Conservation (phyloP, 2,888 invertebrate species). For the Brachyptera putata region DNA sequence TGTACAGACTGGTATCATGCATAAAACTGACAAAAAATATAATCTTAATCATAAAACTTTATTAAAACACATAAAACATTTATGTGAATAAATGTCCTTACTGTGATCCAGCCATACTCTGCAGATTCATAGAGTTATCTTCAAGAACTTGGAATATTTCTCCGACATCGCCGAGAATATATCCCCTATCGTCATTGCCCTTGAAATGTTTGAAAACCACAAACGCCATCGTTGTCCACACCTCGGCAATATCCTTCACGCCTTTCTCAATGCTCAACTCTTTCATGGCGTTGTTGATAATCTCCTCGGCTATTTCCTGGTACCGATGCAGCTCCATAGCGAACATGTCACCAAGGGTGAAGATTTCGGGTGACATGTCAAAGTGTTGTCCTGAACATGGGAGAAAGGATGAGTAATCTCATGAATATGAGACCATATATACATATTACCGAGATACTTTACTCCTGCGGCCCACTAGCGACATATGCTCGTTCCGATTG, state of each 20-base stretch:
- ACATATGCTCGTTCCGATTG: too few relatives aligned
- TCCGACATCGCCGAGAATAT: constrained; percentile 74
- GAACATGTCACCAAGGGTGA: constrained; percentile 89
- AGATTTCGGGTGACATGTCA: constrained; percentile 84
- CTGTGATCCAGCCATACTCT: constrained; percentile 87
- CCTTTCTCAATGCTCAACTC: constrained; percentile 88
- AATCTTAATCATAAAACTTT: too few relatives aligned
- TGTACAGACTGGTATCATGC: too few relatives aligned
- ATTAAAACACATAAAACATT: too few relatives aligned
- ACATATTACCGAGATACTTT: too few relatives aligned
- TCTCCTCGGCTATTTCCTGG: constrained; percentile 78
- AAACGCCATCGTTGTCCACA: constrained; percentile 55
- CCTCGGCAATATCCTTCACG: constrained; percentile 75
- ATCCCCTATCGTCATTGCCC: constrained; percentile 72
- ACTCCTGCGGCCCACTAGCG: too few relatives aligned
- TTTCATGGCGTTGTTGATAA: constrained; percentile 83
- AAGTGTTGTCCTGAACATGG: constrained; percentile 67
- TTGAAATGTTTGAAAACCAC: constrained; percentile 62
- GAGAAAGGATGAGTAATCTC: constrained; percentile 36
- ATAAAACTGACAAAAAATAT: too few relatives aligned
- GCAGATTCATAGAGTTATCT: constrained; percentile 84
- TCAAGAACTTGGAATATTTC: constrained; percentile 78
- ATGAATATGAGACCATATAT: too few relatives aligned
- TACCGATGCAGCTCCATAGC: constrained; percentile 85
- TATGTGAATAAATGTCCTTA: too few relatives aligned